A percentile compares a stretch with the other conserved stretches of the same genome.
Conservation (phyloP, 2,888 invertebrate species). For the Notodonta dromedarius region DNA sequence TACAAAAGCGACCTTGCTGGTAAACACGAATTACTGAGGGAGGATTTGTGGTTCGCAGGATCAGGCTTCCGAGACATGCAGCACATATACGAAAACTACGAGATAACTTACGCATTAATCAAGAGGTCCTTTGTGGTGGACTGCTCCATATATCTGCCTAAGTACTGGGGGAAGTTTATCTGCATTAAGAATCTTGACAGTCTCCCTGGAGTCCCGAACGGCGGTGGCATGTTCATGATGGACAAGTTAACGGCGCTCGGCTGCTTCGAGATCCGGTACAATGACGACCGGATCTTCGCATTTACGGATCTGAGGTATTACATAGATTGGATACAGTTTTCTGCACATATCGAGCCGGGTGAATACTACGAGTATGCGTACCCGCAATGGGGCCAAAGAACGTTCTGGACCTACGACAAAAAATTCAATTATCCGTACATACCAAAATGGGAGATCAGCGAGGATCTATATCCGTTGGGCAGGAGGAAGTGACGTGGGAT, state of each 20-base stretch:
- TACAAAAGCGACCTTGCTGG: background rate
- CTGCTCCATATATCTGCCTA: constrained; percentile 32
- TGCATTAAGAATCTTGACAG: constrained; percentile 31
- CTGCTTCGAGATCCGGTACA: constrained; percentile 12
- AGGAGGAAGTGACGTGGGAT: background rate
- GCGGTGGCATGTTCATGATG: background rate
- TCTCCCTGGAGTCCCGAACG: background rate
- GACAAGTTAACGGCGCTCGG: background rate
- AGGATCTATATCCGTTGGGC: background rate
- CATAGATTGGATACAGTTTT: background rate
- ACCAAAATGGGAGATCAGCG: background rate
- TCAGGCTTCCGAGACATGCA: constrained; percentile 35
- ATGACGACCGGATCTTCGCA: constrained; percentile 40
- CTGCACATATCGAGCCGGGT: background rate
- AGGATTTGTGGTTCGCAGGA: constrained; percentile 18
- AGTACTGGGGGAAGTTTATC: constrained; percentile 49
- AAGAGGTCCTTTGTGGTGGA: background rate
- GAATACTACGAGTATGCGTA: constrained; percentile 7
- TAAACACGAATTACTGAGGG: background rate
- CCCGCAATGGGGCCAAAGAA: background rate
- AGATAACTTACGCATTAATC: background rate
- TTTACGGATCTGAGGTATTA: constrained; percentile 31
- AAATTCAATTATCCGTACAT: background rate
- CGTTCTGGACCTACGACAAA: background rate
- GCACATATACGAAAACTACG: constrained; percentile 40